Base-by-base conservation (phyloP, 2,888 invertebrate genomes). In the Hirtodrosophila duncani region DNA sequence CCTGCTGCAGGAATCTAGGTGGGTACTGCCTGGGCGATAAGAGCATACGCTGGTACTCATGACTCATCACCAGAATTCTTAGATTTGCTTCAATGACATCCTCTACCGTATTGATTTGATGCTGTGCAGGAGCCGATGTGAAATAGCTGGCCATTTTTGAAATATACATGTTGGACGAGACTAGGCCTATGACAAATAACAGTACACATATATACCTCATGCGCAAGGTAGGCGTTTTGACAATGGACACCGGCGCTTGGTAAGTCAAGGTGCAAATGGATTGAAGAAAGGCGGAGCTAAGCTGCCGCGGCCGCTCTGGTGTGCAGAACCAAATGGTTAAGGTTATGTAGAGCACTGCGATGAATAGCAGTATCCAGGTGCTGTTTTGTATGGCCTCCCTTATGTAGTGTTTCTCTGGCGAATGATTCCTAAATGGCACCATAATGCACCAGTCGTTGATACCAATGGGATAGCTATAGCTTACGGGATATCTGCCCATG, bases 401-500 rank as follows among this genome's bases (percentile, higher is more conserved):
- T 3, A 83, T 45, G 29, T 75, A 84, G 5, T 63, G 30, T 6
- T 81, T 66, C 11, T 69, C 69, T 1, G 74, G 48, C 0, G 83
- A 71, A 2, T 72, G 64, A 42, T 79, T 82, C 1, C 53, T 60
- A 33, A 56, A 71, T 1, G 84, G 84, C 9, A 84, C 77, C 78
- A 85, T 83, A 2, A 85, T 17, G 34, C 84, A 84, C 63, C 75
- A 75, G 17, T 84, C 84, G 39, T 77, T 83, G 4, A 83, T 78
- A 20, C 74, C 75, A 3, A 84, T 70, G 1, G 85, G 85, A 44
- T 85, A 82, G 53, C 85, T 83, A 1, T 51, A 44, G 27, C 67
- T 68, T 1, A 68, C 37, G 16, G 62, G 44, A 2, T 26, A 30
- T 11, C 43, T 42, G 3, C 52, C 41, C 2, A 81, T 49, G 16